Evolutionary conservation across 2,888 invertebrate species (phyloP), one percentile per base, ranked within the genome.

Genomic region (Polyommatus icarus): DNA sequence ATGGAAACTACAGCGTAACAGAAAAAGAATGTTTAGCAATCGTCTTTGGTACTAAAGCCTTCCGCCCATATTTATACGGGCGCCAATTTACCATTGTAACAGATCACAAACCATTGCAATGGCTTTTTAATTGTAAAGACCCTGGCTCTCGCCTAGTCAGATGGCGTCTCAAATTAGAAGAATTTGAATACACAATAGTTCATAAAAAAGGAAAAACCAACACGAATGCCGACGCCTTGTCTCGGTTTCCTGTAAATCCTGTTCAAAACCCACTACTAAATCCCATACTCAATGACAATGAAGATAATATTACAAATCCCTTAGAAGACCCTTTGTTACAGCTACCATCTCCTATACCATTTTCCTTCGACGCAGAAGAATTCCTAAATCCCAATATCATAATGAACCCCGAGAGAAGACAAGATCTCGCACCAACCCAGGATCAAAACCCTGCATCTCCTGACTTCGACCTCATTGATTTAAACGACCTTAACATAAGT

Each of bases 311-410:
- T 73, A 20, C n/a, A 5, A 71, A 8, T 50, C 73, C 73, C 3
- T 73, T 73, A 18, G 46, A 73, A 73, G 73, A 73, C n/a, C 73
- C 73, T 1, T 4, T 71, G 7, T 10, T 73, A 40, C 50, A 73
- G 36, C 73, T 73, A 40, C 73, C 73, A 73, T 50, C 46, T n/a
- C 50, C 50, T 7, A 73, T 73, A 7, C 73, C 73, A 40, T 73
- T 73, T 18, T 73, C 73, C 4, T 73, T 73, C 8, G 73, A 73
- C 1, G 5, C 73, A n/a, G 73, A 46, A 46, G 73, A 73, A 0
- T 7, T n/a, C 3, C 15, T 73, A 73, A 73, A 73, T 40, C 73
- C 73, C 15, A 40, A 50, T 50, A 46, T 40, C 50, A 36, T 18
- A 73, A 40, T 18, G 20, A 73, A 46, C 50, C 73, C 46, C 40